These are phyloP conservation scores for Pangasius djambal DNA, from an alignment of 2,797 vertebrate species.

Conservation along the genomic window DNA sequence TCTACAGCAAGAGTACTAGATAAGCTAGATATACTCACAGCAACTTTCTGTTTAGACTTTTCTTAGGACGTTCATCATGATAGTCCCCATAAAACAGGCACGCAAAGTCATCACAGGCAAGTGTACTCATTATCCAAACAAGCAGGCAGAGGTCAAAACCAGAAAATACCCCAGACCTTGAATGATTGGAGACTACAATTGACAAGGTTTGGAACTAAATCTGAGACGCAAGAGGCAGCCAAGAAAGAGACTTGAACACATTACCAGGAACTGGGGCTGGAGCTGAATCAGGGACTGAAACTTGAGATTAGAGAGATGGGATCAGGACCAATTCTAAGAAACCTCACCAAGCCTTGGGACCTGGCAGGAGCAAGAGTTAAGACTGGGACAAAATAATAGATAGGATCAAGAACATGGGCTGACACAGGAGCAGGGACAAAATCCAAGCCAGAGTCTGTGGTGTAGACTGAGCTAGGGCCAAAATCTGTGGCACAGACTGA, in stretches of 20 bases:
- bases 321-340: background rate
- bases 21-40: background rate
- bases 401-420: background rate
- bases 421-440: background rate
- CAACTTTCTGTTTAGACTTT: background rate
- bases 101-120: background rate
- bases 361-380: background rate
- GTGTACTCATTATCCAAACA: background rate
- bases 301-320: background rate
- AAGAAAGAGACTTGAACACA: background rate
- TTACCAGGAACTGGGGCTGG: background rate
- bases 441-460: background rate
- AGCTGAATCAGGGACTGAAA: background rate
- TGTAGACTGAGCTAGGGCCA: background rate
- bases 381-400: background rate
- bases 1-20: background rate
- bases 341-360: background rate
- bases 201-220: background rate
- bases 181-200: background rate
- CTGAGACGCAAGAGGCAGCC: background rate
- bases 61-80: background rate
- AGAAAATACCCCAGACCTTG: background rate
- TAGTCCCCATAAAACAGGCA: no score
- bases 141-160: background rate
- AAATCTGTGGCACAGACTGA: background rate